A percentile compares a stretch with the other conserved stretches of the same genome.
Evolutionary conservation across 2,113 vertebrate genomes (phyloP).

Genomic region (Ptychochromis oligacanthus): DNA sequence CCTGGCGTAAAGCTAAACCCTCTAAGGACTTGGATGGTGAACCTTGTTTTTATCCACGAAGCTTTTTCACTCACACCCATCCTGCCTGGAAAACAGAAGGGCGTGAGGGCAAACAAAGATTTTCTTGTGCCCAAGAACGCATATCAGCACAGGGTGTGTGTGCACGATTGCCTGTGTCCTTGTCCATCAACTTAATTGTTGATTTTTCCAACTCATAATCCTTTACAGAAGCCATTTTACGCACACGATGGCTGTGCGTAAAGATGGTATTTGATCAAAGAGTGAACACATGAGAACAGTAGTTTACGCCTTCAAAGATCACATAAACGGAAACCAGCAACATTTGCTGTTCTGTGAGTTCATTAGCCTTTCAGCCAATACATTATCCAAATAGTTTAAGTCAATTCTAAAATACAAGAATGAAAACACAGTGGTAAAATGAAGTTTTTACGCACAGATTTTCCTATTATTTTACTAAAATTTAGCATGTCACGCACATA

Average conservation of each 20-base stretch:
- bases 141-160: conserved; percentile 32
- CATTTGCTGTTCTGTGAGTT: not conserved
- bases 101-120: conserved; percentile 61
- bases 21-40: conserved; percentile 11
- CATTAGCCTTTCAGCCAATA: not conserved
- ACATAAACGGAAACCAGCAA: not conserved
- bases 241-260: conserved; percentile 29
- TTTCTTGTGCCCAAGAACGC: conserved; percentile 64
- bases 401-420: not conserved
- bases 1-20: conserved; percentile 2
- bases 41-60: conserved; percentile 34
- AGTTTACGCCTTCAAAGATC: not conserved
- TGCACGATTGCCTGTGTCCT: conserved; percentile 23
- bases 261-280: conserved; percentile 6
- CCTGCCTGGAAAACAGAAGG: conserved; percentile 66
- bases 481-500: not conserved
- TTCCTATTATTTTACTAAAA: not conserved
- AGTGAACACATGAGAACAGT: not conserved
- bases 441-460: not conserved
- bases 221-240: conserved; percentile 23
- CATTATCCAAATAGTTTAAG: not conserved
- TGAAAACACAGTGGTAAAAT: not conserved
- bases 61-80: conserved; percentile 60
- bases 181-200: not conserved
- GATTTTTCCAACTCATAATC: not conserved